Evolutionary conservation across 1,140 invertebrate genomes (phyloP).

Genomic region (Scaptomyza hsui): DNA sequence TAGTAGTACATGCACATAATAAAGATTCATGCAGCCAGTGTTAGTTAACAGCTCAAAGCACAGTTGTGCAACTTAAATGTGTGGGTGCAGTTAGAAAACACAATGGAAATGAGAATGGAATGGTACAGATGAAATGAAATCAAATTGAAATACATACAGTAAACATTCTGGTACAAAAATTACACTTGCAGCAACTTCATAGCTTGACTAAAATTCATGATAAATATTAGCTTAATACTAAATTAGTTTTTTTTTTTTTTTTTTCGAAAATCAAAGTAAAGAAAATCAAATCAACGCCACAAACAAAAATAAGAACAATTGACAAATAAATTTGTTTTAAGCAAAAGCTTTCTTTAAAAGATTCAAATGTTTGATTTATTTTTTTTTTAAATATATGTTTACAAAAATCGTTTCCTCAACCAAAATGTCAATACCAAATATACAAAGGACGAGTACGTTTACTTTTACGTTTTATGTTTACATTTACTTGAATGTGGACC

Average conservation of each 20-base stretch:
- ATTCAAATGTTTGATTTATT: conserved; percentile 3
- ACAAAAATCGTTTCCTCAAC: conserved; percentile 81
- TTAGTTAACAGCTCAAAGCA: conserved; percentile 32
- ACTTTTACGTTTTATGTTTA: conserved; percentile 23
- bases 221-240: conserved; percentile 75
- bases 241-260: conserved; percentile 33
- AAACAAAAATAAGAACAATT: conserved; percentile 37
- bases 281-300: conserved; percentile 21
- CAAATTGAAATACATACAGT: conserved; percentile 41
- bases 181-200: conserved; percentile 84
- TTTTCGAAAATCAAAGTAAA: conserved; percentile 27
- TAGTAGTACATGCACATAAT: conserved; percentile 27
- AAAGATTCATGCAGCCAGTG: conserved; percentile 54
- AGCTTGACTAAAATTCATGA: conserved; percentile 81
- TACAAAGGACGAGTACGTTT: conserved; percentile 44
- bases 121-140: conserved; percentile 13
- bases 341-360: conserved; percentile 55
- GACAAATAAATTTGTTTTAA: conserved; percentile 38
- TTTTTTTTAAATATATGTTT: conserved; percentile 24
- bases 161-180: conserved; percentile 51
- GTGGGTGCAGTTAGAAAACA: conserved; percentile 26
- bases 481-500: conserved; percentile 25
- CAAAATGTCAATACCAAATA: conserved; percentile 72
- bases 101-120: not conserved
- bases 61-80: conserved; percentile 42